phyloP scores from a whole-genome alignment of 2,113 vertebrate genomes.

The Trogon surrucura region DNA sequence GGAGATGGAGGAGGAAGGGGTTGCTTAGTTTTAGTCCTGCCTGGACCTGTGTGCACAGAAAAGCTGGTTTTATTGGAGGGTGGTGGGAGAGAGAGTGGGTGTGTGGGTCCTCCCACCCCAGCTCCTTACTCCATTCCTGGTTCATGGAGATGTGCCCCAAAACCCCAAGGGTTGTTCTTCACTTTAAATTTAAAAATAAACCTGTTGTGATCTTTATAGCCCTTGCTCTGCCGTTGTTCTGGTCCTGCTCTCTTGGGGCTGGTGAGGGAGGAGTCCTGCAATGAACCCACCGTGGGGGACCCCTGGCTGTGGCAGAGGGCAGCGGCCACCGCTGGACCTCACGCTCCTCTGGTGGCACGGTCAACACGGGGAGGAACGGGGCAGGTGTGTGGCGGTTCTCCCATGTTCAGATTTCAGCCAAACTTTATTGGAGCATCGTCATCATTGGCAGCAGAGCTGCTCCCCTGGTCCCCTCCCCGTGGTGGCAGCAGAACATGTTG shows the following conservation, averaged over 20 bases:
- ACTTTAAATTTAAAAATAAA: background rate
- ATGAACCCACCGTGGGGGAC: accelerated
- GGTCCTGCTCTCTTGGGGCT: accelerated
- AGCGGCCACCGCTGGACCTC: background rate
- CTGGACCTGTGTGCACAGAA: background rate
- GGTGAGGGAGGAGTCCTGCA: background rate
- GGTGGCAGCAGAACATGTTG: background rate
- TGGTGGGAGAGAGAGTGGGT: background rate
- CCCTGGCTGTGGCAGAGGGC: background rate
- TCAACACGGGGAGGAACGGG: background rate
- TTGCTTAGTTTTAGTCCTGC: background rate
- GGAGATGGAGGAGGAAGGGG: background rate
- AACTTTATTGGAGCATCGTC: slow-evolving; percentile 40
- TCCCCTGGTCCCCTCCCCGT: accelerated
- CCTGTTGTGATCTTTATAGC: accelerated
- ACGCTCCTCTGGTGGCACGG: accelerated
- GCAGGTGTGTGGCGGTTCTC: accelerated
- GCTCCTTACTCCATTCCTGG: accelerated
- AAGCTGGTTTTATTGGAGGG: background rate
- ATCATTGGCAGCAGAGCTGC: background rate
- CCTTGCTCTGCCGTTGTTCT: accelerated
- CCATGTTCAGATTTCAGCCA: background rate
- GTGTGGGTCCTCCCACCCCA: accelerated
- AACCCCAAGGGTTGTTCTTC: accelerated
- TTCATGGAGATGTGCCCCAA: no score